Base-by-base conservation (phyloP, 2,888 invertebrate genomes). In the Lasioglossum leucozonium region DNA sequence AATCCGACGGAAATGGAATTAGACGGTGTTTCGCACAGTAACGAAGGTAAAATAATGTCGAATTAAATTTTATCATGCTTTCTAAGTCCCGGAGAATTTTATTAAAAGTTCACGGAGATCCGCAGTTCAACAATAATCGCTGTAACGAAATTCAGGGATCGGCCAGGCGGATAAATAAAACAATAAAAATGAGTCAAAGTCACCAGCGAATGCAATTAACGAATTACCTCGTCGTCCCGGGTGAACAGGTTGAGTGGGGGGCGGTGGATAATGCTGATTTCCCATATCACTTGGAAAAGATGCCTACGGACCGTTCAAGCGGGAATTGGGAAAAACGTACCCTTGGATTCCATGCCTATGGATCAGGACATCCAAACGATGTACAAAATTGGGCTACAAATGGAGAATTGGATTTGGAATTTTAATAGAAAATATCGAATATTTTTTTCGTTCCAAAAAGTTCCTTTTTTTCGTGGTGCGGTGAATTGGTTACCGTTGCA, bases 141-240 rank as follows among this genome's bases (percentile, higher is more conserved):
- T 58, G 4, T 11, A 55, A 58, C 11, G 26, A 58, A 26, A 58
- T 58, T 58, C n/a, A 13, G 0, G 11, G 11, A 55, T 11, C n/a
- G n/a, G 1, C 26, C 11, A 18, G n/a, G 13, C n/a, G 11, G 55
- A 55, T 55, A n/a, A 0, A 0, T 55, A 10, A 10, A n/a, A 55
- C n/a, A 55, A n/a, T 55, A 55, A 10, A 55, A n/a, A n/a, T n/a
- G 0, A 55, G n/a, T 10, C 55, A 55, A 26, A 26, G 55, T 11
- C 55, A 55, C 55, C n/a, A 55, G 55, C 22, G n/a, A 55, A 55
- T 55, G n/a, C 55, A 55, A 55, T 55, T 26, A 55, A 55, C 55
- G 55, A 55, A 26, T 55, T 55, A 55, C n/a, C 55, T n/a, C n/a
- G n/a, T 10, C n/a, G 10, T 55, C 0, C 55, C 11, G 11, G 55